phyloP scores from a whole-genome alignment of 2,113 vertebrate genomes.

The Scomber japonicus region DNA sequence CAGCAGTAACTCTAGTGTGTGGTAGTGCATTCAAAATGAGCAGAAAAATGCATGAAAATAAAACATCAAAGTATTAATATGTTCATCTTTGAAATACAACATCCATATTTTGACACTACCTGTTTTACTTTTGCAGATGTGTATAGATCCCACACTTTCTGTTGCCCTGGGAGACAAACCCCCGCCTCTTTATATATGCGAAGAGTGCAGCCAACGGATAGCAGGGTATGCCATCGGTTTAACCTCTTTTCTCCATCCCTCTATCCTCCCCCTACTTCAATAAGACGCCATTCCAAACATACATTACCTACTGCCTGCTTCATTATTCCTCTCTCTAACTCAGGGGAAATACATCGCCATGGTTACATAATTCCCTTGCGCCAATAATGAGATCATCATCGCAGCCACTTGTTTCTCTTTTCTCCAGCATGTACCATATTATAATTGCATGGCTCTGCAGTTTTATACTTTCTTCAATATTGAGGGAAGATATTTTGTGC shows the following conservation, averaged over 20 bases:
- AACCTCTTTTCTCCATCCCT: slow-evolving; percentile 5
- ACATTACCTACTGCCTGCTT: slow-evolving; percentile 56
- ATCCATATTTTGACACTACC: neutral
- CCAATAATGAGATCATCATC: slow-evolving; percentile 75
- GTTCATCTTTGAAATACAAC: neutral
- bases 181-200: slow-evolving; percentile 97
- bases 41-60: slow-evolving; percentile 12
- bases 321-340: slow-evolving; percentile 64
- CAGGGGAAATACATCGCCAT: slow-evolving; percentile 68
- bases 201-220: slow-evolving; percentile 98
- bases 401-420: slow-evolving; percentile 57
- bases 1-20: no score
- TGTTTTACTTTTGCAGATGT: slow-evolving; percentile 91
- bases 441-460: slow-evolving; percentile 26
- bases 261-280: slow-evolving; percentile 27
- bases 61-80: neutral
- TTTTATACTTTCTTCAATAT: neutral
- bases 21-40: neutral
- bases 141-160: slow-evolving; percentile 96
- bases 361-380: slow-evolving; percentile 72
- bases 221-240: slow-evolving; percentile 87
- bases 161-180: slow-evolving; percentile 98
- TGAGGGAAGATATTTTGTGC: slow-evolving; percentile 14
- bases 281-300: slow-evolving; percentile 43
- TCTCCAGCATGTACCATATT: slow-evolving; percentile 28